Conservation (phyloP, 2,113 vertebrate genomes). For the Cyprinus carpio region DNA sequence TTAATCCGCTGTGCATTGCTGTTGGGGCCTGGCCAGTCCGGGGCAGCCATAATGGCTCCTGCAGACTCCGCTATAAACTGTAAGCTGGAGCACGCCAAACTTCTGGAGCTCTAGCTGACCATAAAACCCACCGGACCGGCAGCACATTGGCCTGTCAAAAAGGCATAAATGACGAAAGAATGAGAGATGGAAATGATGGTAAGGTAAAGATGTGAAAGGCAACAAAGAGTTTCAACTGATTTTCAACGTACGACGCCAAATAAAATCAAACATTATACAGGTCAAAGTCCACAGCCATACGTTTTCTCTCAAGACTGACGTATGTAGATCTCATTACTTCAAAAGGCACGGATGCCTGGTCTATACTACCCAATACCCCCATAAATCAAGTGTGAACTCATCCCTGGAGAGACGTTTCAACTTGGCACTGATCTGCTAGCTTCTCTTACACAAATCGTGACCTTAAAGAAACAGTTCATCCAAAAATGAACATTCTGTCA, state of each 20-base stretch:
- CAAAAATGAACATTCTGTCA: neutral
- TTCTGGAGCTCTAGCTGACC: no score
- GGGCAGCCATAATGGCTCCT: slow-evolving; percentile 33
- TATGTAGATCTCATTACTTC: slow-evolving; percentile 17
- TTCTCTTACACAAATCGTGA: neutral
- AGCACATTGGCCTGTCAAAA: no score
- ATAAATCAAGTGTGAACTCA: slow-evolving; percentile 17
- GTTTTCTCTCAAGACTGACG: slow-evolving; percentile 13
- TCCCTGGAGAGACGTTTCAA: neutral
- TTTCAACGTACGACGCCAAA: neutral
- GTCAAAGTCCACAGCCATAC: slow-evolving; percentile 13
- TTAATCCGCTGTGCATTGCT: slow-evolving; percentile 44
- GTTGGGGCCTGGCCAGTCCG: slow-evolving; percentile 9
- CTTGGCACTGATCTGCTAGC: neutral
- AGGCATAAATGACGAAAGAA: no score
- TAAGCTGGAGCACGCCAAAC: no score
- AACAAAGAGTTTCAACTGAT: neutral
- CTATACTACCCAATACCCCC: neutral
- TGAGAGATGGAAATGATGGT: neutral
- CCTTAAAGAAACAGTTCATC: neutral
- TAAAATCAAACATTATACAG: neutral
- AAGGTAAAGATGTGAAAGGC: slow-evolving; percentile 34
- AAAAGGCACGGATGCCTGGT: slow-evolving; percentile 15
- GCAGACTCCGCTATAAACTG: no score
- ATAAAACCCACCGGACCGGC: no score